Evolutionary conservation across 2,113 vertebrate genomes (phyloP), one percentile per base, ranked within the genome.

Genomic region (Chloroceryle aenea): DNA sequence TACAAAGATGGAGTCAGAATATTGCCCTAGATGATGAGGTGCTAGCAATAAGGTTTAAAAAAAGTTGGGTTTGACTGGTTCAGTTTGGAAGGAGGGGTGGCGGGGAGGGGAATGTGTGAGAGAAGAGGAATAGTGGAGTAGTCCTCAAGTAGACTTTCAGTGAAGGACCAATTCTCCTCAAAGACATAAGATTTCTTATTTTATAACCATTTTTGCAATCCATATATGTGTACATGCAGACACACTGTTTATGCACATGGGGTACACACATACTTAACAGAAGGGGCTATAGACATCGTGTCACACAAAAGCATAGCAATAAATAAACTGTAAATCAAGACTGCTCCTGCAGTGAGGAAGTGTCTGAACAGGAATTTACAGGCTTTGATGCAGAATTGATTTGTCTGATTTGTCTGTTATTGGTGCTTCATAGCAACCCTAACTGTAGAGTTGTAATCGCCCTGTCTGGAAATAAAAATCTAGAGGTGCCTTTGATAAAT

Each of bases 141-240:
- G 26, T 56, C 30, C 62, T 87, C 56, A 26, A 38, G 16, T 22
- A 38, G 21, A 19, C 7, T 81, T 81, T 58, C 36, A 32, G 11
- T 1, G 0, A 68, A 21, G 10, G 30, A 27, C 12, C 6, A 27
- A 9, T 63, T 55, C n/a, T 53, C 32, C 43, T 75, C 38, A 63
- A 63, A 78, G 47, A 58, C 18, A 10, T 14, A 69, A 36, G n/a
- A 55, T 67, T 81, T 84, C 36, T 80, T 50, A 34, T 74, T 63
- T 77, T 58, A 32, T 6, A 78, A 10, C 3, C 7, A 11, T 25
- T 89, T 84, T 66, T 15, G 14, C 40, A 42, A 19, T 30, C 59
- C 7, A 2, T 23, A 2, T 42, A 12, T 2, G 4, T 38, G 9
- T 36, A 14, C 21, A 55, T 1, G 4, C 16, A 45, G 7, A 19